Evolutionary conservation across 2,888 invertebrate species (phyloP), one percentile per base, ranked within the genome.

Genomic region (Drosophila testacea): DNA sequence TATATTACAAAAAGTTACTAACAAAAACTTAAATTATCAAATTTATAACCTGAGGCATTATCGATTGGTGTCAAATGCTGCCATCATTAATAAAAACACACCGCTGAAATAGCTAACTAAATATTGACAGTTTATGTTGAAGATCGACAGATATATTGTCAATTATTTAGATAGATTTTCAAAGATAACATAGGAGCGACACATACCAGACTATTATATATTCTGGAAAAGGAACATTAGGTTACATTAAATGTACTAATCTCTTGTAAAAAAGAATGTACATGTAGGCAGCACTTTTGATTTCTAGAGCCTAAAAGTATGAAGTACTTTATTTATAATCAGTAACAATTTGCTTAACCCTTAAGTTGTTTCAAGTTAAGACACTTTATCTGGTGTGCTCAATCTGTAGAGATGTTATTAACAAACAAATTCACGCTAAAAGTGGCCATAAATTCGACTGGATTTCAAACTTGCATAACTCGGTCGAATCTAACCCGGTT

Each of bases 41-140:
- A 69, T 66, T 57, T n/a, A 7, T 60, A 42, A 52, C 77, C 73
- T 51, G 32, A 30, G 52, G 81, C 41, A 54, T 51, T 56, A n/a
- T 39, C 63, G 51, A 77, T 73, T 73, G 59, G 65, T 73, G 77
- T 77, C 76, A 76, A 77, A 65, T 11, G 16, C 32, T 54, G 11
- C 41, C 39, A 64, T 44, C 63, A 68, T 72, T 62, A 69, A 62
- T 44, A 51, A 59, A 59, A 47, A 36, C 51, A 22, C 48, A 51
- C 38, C 50, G 42, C 27, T 50, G 47, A 44, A n/a, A 55, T 22
- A 55, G 28, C 6, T 32, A 7, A 30, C 42, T 42, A 34, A 46
- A 41, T 41, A 41, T 32, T 50, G 39, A 22, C 16, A 39, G n/a
- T 32, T 39, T 27, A 6, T 16, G 13, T 16, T 39, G 36, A 46